phyloP scores from a whole-genome alignment of 53 echinoderm and acorn worm genomes.

The Temnopleurus reevesii region DNA sequence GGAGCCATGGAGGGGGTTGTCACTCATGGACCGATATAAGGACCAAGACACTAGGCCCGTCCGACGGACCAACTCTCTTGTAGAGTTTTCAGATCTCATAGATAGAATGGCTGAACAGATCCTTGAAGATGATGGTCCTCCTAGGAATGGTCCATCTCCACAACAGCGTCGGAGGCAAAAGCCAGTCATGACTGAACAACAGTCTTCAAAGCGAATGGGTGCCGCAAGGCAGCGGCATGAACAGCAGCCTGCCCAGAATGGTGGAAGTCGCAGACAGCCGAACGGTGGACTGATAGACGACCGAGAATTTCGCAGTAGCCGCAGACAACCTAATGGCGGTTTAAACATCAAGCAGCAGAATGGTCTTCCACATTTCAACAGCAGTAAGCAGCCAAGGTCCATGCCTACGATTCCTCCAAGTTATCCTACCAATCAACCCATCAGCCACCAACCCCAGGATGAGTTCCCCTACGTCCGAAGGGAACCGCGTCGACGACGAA shows the following conservation, averaged over 20 bases:
- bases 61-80: conserved; percentile 25
- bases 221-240: neutral
- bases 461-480: neutral
- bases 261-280: neutral
- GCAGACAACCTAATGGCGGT: conserved; percentile 1
- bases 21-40: conserved; percentile 22
- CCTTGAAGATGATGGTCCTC: neutral
- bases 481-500: neutral
- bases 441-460: neutral
- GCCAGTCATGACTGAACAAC: conserved; percentile 4
- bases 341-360: neutral
- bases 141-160: neutral
- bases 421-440: neutral
- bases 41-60: neutral
- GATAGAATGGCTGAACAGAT: neutral
- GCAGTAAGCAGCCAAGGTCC: neutral
- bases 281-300: neutral
- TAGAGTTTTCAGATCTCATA: neutral
- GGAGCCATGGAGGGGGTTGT: neutral
- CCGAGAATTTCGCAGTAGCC: neutral
- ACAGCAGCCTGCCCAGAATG: neutral
- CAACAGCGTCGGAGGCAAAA: neutral
- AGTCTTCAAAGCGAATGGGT: neutral
- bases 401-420: neutral
- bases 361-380: neutral